Evolutionary conservation across 2,888 invertebrate genomes (phyloP), one percentile per base, ranked within the genome.

Genomic region (Apamea epomidion): DNA sequence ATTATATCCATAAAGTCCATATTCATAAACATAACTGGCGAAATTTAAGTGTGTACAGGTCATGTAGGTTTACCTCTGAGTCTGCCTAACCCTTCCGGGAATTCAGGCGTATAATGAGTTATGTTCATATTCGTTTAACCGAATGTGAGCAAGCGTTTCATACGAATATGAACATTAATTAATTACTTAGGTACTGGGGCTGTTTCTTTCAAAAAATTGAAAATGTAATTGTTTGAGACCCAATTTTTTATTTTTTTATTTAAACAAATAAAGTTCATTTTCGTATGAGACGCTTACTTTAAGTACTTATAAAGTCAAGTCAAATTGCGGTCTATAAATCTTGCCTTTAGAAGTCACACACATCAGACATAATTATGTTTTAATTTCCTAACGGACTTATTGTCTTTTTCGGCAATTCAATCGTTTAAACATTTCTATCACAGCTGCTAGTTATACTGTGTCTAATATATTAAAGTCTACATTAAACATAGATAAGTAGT

Each of bases 371-470:
- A 32, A 76, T 68, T 37, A 37, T n/a, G 69, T 32, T 60, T 68
- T 62, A 5, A 62, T 84, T 62, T 58, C n/a, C 54, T 76, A 74
- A 72, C 21, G 8, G 16, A 69, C 29, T 87, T 87, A 86, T 85
- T 86, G 85, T 87, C 85, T 14, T 74, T 64, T 16, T 70, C 87
- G 69, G 81, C 67, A 77, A 67, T 48, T 51, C 14, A 62, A 76
- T 71, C 68, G 68, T 37, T 25, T 75, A 48, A 78, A 77, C 45
- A 64, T 0, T 65, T 69, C 58, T 73, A 81, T 77, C 72, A 77
- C 81, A 84, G 69, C 12, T 70, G 2, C 14, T 60, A 73, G n/a
- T 37, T 72, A 77, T n/a, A 74, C 78, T 71, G 74, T 78, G 74
- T 64, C 42, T 71, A 82, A 51, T 82, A 67, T 58, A 70, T 60